Base-by-base conservation (phyloP, 2,113 vertebrate genomes). In the Xenotilapia longispinis region DNA sequence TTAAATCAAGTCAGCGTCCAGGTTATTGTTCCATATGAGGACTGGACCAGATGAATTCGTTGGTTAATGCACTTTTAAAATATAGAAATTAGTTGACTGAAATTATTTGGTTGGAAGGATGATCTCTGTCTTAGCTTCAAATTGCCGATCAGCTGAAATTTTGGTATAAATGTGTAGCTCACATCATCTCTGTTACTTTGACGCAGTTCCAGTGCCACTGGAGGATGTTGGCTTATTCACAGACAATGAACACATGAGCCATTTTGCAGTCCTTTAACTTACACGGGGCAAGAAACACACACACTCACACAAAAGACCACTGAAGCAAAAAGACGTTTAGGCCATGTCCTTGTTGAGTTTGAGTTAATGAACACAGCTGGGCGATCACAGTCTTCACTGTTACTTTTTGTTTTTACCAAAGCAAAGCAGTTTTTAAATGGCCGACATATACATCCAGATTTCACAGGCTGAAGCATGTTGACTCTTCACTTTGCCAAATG, bases 151-250 rank as follows among this genome's bases (percentile, higher is more conserved):
- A 73, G 38, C 45, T 83, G 15, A 84, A 15, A 63, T 83, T 88
- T 83, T 63, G 81, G n/a, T 81, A 13, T 83, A 82, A 84, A 68
- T 68, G 33, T 82, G 85, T 38, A 19, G 55, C 89, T 90, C 88
- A 88, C 90, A 92, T 94, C 92, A 92, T 94, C 91, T 94, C 90
- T 91, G 91, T 82, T 10, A 21, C 38, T 58, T 55, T 90, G 85
- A 51, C 63, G 14, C 40, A 23, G 53, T 45, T 36, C 73, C 26
- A 87, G 4, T 81, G 26, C 82, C 6, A 17, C 17, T 80, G 80
- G 80, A 55, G 51, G 49, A 79, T 80, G 54, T 13, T n/a, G 26
- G 38, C 14, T 57, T 13, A 75, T 81, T 60, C 36, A 82, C 40
- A 58, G 80, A 84, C 36, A 73, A 12, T 87, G 54, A 45, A 79